These are phyloP conservation scores for Cyrtodaria siliqua DNA, from an alignment of 2,888 invertebrate genomes.

Conservation along the genomic window DNA sequence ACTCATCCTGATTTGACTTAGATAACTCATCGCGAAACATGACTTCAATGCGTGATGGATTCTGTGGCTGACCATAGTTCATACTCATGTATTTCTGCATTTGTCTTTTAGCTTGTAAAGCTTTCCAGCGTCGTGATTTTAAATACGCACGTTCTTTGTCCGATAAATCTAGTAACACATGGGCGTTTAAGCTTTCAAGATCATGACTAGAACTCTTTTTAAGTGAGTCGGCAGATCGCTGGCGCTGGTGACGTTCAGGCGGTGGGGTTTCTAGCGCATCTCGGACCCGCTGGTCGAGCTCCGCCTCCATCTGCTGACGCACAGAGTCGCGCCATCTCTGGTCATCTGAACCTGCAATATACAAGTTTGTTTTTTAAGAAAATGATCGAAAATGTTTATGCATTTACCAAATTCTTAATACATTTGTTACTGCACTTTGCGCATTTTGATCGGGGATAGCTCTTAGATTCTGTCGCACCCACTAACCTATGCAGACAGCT, in stretches of 20 bases:
- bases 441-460: no score
- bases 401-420: no score
- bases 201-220: constrained; percentile 58
- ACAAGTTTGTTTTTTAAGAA: no score
- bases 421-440: no score
- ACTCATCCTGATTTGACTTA: constrained; percentile 77
- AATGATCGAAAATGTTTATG: no score
- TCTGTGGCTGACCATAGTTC: constrained; percentile 63
- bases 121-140: constrained; percentile 72
- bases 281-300: constrained; percentile 81
- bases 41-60: constrained; percentile 69
- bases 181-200: constrained; percentile 76
- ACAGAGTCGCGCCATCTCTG: constrained; percentile 80
- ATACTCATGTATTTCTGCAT: constrained; percentile 68
- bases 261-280: constrained; percentile 81
- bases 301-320: constrained; percentile 82
- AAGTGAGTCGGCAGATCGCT: neutral
- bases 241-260: constrained; percentile 1
- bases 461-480: no score
- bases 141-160: constrained; percentile 75
- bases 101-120: constrained; percentile 69
- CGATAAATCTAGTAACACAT: constrained; percentile 73
- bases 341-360: constrained; percentile 70
- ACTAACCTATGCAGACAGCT: no score
- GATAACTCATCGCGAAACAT: constrained; percentile 70